Conservation (phyloP, 2,888 invertebrate species). For the Drosophila anomalipes region DNA sequence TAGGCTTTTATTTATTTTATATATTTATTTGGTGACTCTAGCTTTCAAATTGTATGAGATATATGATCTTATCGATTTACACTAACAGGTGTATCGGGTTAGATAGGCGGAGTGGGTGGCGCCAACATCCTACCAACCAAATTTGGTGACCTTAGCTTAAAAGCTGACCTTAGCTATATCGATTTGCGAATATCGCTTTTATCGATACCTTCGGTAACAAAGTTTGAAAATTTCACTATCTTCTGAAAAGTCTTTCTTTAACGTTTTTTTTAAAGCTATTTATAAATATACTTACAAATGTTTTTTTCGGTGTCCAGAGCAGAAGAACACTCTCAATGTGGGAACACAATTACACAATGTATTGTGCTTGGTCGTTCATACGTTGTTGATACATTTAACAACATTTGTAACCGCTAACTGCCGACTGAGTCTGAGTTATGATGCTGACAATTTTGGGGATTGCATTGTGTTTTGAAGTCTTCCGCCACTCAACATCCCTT, state of each 20-base stretch:
- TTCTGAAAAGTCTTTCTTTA: no score
- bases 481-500: conserved; percentile 15
- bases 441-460: conserved; percentile 28
- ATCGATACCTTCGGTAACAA: no score
- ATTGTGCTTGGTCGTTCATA: neutral
- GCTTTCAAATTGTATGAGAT: no score
- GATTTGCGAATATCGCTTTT: no score
- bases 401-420: conserved; percentile 57
- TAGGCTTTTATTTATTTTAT: no score
- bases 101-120: no score
- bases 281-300: neutral
- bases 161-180: neutral
- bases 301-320: neutral
- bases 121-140: no score
- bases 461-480: conserved; percentile 35
- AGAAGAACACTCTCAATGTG: neutral
- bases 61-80: no score
- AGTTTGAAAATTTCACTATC: no score
- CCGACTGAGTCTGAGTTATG: conserved; percentile 50
- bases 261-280: neutral
- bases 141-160: neutral
- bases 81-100: no score
- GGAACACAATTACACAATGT: neutral
- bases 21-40: no score
- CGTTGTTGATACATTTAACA: conserved; percentile 39